phyloP scores from a whole-genome alignment of 2,888 invertebrate species.

The Himalopsyche tibetana region DNA sequence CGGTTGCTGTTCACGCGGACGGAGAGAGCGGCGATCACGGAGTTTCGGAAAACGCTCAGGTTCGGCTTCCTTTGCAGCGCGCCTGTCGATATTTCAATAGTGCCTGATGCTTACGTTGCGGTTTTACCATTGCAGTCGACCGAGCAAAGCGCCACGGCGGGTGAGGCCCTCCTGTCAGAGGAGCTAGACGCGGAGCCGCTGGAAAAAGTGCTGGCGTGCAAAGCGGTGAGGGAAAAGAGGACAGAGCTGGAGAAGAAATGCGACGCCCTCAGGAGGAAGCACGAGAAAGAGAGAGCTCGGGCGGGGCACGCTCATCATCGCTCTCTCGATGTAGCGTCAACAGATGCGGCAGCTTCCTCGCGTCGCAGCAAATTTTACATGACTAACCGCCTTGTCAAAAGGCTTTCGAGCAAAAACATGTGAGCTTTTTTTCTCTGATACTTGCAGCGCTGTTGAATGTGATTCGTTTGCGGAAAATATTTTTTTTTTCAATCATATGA shows the following conservation, averaged over 20 bases:
- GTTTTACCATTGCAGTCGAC: conserved; percentile 55
- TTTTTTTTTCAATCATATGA: no score
- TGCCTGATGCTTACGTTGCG: no score
- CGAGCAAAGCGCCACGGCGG: conserved; percentile 67
- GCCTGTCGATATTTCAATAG: no score
- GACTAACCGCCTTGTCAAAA: conserved; percentile 84
- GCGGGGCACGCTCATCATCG: conserved; percentile 77
- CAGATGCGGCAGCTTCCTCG: conserved; percentile 73
- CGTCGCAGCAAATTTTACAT: conserved; percentile 85
- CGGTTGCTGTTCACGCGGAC: neutral
- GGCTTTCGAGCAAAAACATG: conserved; percentile 88
- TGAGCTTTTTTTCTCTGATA: conserved; percentile 73
- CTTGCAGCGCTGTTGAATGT: neutral
- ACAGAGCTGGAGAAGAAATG: conserved; percentile 92
- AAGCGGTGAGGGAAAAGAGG: conserved; percentile 88
- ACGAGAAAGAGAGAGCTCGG: conserved; percentile 85
- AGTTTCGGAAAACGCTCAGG: neutral
- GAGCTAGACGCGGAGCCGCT: conserved; percentile 86
- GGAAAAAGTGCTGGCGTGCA: conserved; percentile 87
- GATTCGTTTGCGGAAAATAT: no score
- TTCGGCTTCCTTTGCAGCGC: neutral
- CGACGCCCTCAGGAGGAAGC: conserved; percentile 87
- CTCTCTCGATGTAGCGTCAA: conserved; percentile 74
- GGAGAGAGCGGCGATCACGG: neutral
- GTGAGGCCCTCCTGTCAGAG: conserved; percentile 73